Evolutionary conservation across 2,113 vertebrate genomes (phyloP).

Genomic region (Nothocercus nigrocapillus): DNA sequence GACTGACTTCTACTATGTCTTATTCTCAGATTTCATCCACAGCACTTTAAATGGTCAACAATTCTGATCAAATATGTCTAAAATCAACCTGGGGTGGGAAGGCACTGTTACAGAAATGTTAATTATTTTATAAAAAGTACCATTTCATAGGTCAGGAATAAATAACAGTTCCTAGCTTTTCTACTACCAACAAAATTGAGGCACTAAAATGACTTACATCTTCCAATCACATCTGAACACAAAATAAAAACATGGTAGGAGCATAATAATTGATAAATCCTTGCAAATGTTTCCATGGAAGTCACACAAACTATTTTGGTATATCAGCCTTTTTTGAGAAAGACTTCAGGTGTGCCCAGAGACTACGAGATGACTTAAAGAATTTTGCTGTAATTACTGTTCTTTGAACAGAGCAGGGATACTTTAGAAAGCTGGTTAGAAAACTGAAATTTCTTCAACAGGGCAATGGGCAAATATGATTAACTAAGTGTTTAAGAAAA

Average conservation of each 20-base stretch:
- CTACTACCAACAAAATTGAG: neutral
- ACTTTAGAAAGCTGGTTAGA: neutral
- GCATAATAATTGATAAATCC: neutral
- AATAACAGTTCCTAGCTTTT: neutral
- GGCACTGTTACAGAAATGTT: neutral
- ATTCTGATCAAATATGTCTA: neutral
- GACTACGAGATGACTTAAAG: neutral
- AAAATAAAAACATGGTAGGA: neutral
- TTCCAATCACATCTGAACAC: neutral
- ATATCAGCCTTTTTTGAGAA: neutral
- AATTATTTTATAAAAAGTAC: neutral
- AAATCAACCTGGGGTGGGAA: neutral
- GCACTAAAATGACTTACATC: neutral
- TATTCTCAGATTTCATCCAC: neutral
- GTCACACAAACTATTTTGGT: neutral
- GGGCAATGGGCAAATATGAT: neutral
- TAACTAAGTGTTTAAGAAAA: neutral
- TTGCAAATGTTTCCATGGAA: neutral
- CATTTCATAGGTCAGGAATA: neutral
- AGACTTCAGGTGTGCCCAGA: neutral
- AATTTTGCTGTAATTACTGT: neutral
- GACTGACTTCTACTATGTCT: neutral
- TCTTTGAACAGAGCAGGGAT: neutral
- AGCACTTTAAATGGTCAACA: neutral
- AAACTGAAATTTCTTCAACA: neutral